Conservation (phyloP, 23 tunicate species). For the Oikopleura dioica region DNA sequence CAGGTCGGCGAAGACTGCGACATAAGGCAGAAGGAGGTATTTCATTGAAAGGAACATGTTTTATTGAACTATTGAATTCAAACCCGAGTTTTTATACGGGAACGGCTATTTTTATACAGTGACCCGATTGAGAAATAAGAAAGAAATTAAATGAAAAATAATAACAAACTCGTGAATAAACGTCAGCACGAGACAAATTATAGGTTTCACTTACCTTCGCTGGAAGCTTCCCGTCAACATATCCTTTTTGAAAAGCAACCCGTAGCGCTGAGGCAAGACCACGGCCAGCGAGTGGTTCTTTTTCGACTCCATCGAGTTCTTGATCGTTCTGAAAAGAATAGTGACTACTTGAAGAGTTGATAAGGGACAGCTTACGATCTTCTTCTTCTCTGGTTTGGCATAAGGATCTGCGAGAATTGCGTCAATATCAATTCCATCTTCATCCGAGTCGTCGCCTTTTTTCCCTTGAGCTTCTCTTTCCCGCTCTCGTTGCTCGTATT, state of each 20-base stretch:
- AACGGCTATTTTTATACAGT: neutral
- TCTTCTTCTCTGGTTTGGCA: no score
- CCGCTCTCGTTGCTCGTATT: no score
- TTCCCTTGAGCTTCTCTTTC: neutral
- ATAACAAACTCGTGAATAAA: neutral
- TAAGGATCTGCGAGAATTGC: no score
- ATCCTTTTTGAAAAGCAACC: constrained; percentile 53
- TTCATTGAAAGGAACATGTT: no score
- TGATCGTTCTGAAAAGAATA: neutral
- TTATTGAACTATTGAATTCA: neutral
- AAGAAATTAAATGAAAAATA: neutral
- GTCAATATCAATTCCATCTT: no score
- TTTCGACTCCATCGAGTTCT: constrained; percentile 67
- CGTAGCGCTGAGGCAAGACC: constrained; percentile 67
- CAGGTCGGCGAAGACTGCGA: no score
- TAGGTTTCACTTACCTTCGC: neutral
- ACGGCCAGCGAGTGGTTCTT: constrained; percentile 52
- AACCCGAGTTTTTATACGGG: neutral
- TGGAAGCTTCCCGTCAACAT: constrained; percentile 12
- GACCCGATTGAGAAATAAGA: neutral
- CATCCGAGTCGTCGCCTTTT: no score
- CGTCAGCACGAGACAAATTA: neutral
- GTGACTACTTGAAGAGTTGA: no score
- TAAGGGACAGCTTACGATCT: no score
- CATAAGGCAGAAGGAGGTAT: no score